Base-by-base conservation (phyloP, 2,888 invertebrate genomes). In the Masnerella sp. region DNA sequence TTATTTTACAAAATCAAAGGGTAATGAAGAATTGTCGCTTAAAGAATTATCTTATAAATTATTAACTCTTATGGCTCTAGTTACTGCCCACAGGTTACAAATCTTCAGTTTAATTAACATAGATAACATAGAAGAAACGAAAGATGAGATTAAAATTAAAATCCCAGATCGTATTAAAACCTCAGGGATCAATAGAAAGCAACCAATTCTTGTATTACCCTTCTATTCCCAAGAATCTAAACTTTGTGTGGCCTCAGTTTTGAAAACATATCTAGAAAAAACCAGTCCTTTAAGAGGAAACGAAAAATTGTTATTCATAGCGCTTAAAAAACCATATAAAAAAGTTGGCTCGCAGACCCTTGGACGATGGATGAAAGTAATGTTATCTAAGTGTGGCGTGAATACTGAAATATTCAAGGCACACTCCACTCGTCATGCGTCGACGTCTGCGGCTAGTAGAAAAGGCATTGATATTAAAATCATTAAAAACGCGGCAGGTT, bases 231-330 rank as follows among this genome's bases (percentile, higher is more conserved):
- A 5, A 5, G 15, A 64, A 14, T 9, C 3, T 2, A 52, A 32
- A 11, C 12, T 77, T 12, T 79, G 75, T 20, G 56, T 76, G 0
- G 58, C 58, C 5, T 43, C 58, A 14, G 9, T 25, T 2, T 43
- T 58, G 7, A 58, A 58, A 11, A 2, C 1, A 4, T 56, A 56
- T 43, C 20, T 43, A 22, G 22, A 32, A 32, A 56, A 43, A n/a
- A 42, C 42, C 8, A 32, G 22, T 2, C 1, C 5, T 5, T 32
- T 56, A 9, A 8, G 56, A 12, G 9, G 7, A 0, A 28, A 43
- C 14, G n/a, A 7, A 5, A 32, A 56, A 5, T 9, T 20, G 18
- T 43, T 56, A 7, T 34, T 56, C 34, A 9, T 43, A 7, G 3
- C 43, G 5, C 7, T 20, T 9, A 56, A 18, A 30, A 5, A 15